Conservation (phyloP, 2,797 vertebrate genomes). For the Peromyscus attwateri region DNA sequence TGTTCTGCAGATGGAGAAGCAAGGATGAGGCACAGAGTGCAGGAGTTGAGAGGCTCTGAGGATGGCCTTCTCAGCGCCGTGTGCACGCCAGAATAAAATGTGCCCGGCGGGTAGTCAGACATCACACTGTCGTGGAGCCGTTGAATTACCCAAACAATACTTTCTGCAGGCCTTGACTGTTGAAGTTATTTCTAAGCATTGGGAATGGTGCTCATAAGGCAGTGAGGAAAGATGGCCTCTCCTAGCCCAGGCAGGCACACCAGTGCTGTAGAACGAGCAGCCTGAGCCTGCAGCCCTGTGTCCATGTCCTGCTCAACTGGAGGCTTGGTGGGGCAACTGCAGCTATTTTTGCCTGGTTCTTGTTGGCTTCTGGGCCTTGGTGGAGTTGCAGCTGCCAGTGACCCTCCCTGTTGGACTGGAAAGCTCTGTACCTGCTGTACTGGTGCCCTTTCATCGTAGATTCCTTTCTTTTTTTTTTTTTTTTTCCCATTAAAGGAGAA, state of each 20-base stretch:
- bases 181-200: neutral
- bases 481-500: constrained; percentile 17
- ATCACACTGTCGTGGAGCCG: neutral
- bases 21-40: fast-evolving
- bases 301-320: neutral
- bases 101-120: neutral
- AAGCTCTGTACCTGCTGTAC: neutral
- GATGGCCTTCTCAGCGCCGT: fast-evolving
- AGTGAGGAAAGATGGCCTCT: neutral
- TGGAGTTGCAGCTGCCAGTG: neutral
- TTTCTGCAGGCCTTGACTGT: neutral
- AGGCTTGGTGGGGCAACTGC: neutral
- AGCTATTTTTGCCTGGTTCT: neutral
- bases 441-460: neutral
- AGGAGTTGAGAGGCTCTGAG: neutral
- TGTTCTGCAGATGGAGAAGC: neutral
- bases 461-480: neutral
- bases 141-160: neutral
- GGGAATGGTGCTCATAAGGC: neutral
- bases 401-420: neutral
- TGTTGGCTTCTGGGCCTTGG: neutral
- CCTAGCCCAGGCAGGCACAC: fast-evolving
- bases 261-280: too few relatives aligned
- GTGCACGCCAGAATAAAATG: neutral
- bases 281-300: neutral